Evolutionary conservation across 1,140 invertebrate species (phyloP).

Genomic region (Brachionus calyciflorus): DNA sequence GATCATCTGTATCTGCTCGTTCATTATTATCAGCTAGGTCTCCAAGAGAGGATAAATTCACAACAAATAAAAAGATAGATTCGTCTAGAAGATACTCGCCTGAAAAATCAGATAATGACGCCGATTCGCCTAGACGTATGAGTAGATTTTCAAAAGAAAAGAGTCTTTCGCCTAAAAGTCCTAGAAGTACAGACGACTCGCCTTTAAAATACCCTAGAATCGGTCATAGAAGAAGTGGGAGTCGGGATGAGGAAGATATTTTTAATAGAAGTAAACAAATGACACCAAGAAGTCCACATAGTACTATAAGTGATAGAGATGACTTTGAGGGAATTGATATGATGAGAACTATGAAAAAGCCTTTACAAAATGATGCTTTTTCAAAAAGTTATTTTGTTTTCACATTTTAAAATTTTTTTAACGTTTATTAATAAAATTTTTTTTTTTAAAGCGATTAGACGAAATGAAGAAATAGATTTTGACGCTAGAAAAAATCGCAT

Average conservation of each 20-base stretch:
- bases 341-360: slow-evolving; percentile 30
- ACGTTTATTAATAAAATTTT: neutral
- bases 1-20: neutral
- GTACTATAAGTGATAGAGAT: neutral
- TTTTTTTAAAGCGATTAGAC: neutral
- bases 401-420: neutral
- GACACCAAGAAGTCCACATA: slow-evolving; percentile 16
- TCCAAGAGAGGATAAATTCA: neutral
- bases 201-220: neutral
- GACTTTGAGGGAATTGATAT: slow-evolving; percentile 12
- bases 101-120: slow-evolving; percentile 10
- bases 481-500: neutral
- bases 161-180: slow-evolving; percentile 22
- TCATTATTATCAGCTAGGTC: neutral
- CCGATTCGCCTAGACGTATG: neutral
- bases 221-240: neutral
- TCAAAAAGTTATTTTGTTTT: too few relatives aligned
- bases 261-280: neutral
- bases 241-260: slow-evolving; percentile 5
- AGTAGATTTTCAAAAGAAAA: neutral
- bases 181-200: neutral
- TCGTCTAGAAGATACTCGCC: neutral
- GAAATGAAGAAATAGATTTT: neutral
- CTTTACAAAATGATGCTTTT: neutral
- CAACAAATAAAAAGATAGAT: neutral